Evolutionary conservation across 1,140 invertebrate species (phyloP).

Genomic region (Dinothrombium tinctorium): DNA sequence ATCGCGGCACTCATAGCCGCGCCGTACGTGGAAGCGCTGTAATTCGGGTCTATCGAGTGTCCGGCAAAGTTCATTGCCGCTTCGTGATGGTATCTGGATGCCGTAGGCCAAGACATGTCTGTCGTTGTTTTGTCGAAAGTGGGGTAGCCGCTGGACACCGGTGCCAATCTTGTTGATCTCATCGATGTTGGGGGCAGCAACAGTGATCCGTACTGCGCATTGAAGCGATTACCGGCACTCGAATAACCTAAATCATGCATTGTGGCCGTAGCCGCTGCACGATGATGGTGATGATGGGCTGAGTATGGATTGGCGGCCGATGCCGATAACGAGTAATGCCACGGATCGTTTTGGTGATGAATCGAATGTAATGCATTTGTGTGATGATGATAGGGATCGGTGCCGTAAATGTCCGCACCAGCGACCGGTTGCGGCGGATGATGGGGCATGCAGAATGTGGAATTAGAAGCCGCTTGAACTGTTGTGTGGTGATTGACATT

Average conservation of each 20-base stretch:
- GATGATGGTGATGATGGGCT: neutral
- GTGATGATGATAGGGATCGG: slow-evolving; percentile 1
- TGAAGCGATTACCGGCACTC: neutral
- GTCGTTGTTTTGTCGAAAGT: neutral
- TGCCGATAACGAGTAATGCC: slow-evolving; percentile 2
- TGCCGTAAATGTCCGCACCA: neutral
- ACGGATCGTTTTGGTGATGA: slow-evolving; percentile 5
- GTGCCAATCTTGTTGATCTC: slow-evolving; percentile 1
- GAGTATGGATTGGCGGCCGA: neutral
- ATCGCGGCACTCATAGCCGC: no score
- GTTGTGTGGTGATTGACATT: slow-evolving; percentile 1
- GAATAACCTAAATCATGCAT: slow-evolving; percentile 2
- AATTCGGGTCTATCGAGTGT: no score
- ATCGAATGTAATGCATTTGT: no score
- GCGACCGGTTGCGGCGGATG: neutral
- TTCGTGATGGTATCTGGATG: neutral
- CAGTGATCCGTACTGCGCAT: slow-evolving; percentile 3
- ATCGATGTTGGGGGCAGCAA: slow-evolving; percentile 3
- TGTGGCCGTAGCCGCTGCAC: neutral
- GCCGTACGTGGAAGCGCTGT: no score
- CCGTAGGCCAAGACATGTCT: neutral
- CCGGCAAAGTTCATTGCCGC: no score
- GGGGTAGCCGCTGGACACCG: neutral
- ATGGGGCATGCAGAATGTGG: neutral
- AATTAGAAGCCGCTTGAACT: no score